Base-by-base conservation (phyloP, 1,140 invertebrate species). In the Drosophila sproati region DNA sequence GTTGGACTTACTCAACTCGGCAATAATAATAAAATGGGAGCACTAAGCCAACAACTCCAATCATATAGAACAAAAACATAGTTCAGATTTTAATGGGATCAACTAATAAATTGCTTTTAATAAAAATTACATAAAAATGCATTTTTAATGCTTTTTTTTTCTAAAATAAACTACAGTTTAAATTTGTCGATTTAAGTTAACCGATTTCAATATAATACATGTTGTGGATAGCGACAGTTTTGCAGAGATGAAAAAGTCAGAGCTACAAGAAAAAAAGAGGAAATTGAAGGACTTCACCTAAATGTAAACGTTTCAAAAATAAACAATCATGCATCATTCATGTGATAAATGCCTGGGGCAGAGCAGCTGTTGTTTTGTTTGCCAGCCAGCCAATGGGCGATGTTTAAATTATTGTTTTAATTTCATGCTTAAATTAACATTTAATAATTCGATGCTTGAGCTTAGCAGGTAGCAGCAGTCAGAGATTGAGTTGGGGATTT, bases 361-460 rank as follows among this genome's bases (percentile, higher is more conserved):
- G 28, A 29, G 34, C 50, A 32, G 50, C 37, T 54, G 66, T 56
- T 43, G 28, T 62, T 61, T 35, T 50, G 77, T 67, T 5, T 57
- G 74, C 64, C 60, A 59, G 37, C 61, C 62, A 68, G 55, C 20
- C 75, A 59, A 61, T 69, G 54, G 10, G 41, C 75, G 77, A 56
- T 79, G 48, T 57, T 64, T 59, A 85, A 90, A 85, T 81, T 82
- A 89, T 80, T 78, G 85, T 91, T 88, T 89, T 87, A 91, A 86
- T 91, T 91, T 91, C 79, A 91, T 72, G 90, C 89, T 80, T 59
- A 78, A 86, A 76, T 77, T 60, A 72, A 75, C 89, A 82, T 91
- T 91, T 86, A 77, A 82, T 89, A 85, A 80, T 80, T 81, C 68
- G 73, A 76, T 55, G 59, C 55, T 32, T 35, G 5, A 54, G 31